Percentiles rank a stretch among this genome's conserved stretches.
Evolutionary conservation across 2,888 invertebrate species (phyloP).

Genomic region (Cyrtodaria siliqua): DNA sequence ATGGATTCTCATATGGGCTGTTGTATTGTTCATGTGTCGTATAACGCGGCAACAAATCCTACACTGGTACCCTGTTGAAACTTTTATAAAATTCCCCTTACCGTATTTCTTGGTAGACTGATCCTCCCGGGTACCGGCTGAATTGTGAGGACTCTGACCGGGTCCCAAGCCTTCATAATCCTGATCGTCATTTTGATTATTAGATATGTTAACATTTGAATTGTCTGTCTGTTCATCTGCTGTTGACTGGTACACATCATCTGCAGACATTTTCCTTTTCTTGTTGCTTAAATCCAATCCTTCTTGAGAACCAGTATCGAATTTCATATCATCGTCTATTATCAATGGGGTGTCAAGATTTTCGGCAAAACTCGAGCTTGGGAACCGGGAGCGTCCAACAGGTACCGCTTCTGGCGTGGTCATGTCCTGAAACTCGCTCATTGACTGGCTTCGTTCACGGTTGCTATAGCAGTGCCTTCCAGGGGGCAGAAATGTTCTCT

Average conservation of each 20-base stretch:
- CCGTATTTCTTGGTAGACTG: constrained; percentile 61
- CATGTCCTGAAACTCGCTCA: constrained; percentile 53
- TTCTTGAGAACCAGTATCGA: constrained; percentile 29
- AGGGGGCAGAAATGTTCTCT: constrained; percentile 44
- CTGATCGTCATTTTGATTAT: constrained; percentile 35
- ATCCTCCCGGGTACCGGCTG: constrained; percentile 21
- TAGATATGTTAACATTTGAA: constrained; percentile 18
- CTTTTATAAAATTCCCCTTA: constrained; percentile 65
- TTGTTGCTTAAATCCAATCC: constrained; percentile 63
- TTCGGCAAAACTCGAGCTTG: constrained; percentile 60
- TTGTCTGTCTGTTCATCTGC: constrained; percentile 16
- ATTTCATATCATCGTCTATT: constrained; percentile 45
- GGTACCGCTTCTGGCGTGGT: constrained; percentile 31
- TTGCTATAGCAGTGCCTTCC: constrained; percentile 23
- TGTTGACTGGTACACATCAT: constrained; percentile 38
- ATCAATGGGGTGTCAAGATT: constrained; percentile 56
- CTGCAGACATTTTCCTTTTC: constrained; percentile 57
- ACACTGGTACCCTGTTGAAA: constrained; percentile 63
- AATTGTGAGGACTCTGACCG: constrained; percentile 21
- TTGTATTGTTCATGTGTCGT: constrained; percentile 65
- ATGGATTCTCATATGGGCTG: constrained; percentile 65
- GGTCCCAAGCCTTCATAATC: constrained; percentile 26
- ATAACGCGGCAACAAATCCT: constrained; percentile 64
- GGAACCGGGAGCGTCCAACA: constrained; percentile 47
- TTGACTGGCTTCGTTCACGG: constrained; percentile 61